Evolutionary conservation across 2,888 invertebrate genomes (phyloP), one percentile per base, ranked within the genome.

Genomic region (Mimas tiliae): DNA sequence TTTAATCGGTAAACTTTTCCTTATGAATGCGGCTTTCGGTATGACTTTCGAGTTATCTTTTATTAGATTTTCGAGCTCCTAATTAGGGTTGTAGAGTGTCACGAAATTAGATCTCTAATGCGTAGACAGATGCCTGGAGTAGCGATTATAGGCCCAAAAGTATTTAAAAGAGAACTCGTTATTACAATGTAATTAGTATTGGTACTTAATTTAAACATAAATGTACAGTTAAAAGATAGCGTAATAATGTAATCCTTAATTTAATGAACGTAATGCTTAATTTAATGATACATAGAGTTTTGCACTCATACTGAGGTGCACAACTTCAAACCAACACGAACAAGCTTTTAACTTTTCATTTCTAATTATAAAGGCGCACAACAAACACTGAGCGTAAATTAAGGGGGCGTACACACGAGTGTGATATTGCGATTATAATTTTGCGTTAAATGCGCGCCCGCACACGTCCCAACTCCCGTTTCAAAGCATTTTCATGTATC

Each of bases 401-500:
- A 79, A 85, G 73, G 75, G 68, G 74, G 76, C 68, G 78, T 77
- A 81, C 76, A 80, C 76, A 83, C 70, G 81, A 85, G 84, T 86
- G 83, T 82, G 80, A 85, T 85, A 86, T 83, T 83, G 83, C 79
- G 77, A 80, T 85, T 88, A 90, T 90, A 86, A 90, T 88, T 87
- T 79, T 80, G 80, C 81, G 73, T 73, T 77, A 79, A 83, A 82
- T 79, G 81, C 75, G 75, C 73, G 77, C 82, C 78, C 81, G 74
- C 84, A 83, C 83, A 83, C 77, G 78, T 79, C 77, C 79, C 74
- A 67, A 71, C 71, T 66, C 34, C 77, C 73, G 84, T 87, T 89
- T 88, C 91, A 91, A 89, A 93, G 91, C 91, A 90, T 93, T 92
- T 88, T 88, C 92, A 82, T 93, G 93, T 93, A 92, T 89, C 79